A percentile compares a stretch with the other conserved stretches of the same genome.
These are phyloP conservation scores for Herpailurus yagouaroundi DNA, from an alignment of 2,113 vertebrate genomes.

Conservation along the genomic window DNA sequence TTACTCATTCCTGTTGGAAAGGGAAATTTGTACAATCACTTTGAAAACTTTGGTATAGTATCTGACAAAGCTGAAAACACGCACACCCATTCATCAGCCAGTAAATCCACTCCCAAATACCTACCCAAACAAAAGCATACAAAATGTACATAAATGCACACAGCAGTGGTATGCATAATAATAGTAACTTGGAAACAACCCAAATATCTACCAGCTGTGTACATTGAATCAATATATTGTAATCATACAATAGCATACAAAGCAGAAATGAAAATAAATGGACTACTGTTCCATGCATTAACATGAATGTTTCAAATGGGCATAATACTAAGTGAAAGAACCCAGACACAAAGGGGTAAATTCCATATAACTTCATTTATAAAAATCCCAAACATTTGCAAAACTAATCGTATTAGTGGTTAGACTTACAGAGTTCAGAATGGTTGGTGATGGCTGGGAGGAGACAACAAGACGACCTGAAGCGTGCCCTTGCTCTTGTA, in stretches of 20 bases:
- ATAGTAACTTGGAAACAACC: neutral
- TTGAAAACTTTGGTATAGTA: neutral
- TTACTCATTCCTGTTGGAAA: neutral
- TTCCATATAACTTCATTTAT: neutral
- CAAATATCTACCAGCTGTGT: neutral
- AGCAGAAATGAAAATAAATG: neutral
- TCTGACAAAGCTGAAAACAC: neutral
- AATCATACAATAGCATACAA: neutral
- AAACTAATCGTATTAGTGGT: neutral
- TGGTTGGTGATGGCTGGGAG: neutral
- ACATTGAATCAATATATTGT: neutral
- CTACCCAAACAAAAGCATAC: neutral
- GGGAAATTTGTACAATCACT: neutral
- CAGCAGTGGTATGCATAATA: neutral
- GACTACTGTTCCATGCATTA: neutral
- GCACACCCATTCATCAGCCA: neutral
- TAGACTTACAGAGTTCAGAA: no score
- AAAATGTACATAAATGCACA: neutral
- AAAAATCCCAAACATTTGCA: neutral
- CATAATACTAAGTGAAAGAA: neutral
- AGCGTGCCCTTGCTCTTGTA: rapidly evolving
- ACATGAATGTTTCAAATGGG: neutral
- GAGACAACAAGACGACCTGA: neutral
- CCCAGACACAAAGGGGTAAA: neutral
- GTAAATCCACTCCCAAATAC: neutral